Percentiles rank a stretch among this genome's conserved stretches.
Evolutionary conservation across 2,888 invertebrate species (phyloP).

Genomic region (Nymphalis urticae): DNA sequence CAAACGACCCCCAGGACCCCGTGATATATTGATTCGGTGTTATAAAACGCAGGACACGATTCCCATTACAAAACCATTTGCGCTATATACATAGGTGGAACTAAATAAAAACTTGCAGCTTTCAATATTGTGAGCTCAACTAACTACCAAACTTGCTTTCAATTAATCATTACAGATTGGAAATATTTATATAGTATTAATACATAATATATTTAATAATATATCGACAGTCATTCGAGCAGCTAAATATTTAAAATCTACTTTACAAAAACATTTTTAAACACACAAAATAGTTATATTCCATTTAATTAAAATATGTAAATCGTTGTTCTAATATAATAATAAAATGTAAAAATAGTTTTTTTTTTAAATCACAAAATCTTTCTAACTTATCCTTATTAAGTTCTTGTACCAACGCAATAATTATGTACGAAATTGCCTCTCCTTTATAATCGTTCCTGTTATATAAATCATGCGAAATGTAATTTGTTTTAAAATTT

Average conservation of each 20-base stretch:
- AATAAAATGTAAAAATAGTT: no score
- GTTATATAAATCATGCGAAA: slow-evolving; percentile 25
- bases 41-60: slow-evolving; percentile 66
- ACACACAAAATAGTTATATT: no score
- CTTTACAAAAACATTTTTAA: no score
- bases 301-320: no score
- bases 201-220: no score
- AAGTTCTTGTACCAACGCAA: background rate
- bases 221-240: no score
- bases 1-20: slow-evolving; percentile 73
- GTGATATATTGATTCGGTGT: slow-evolving; percentile 73
- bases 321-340: no score
- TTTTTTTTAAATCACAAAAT: no score
- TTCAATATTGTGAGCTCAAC: background rate
- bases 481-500: slow-evolving; percentile 27
- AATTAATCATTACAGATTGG: no score
- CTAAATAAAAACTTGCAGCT: slow-evolving; percentile 33
- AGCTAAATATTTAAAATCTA: no score
- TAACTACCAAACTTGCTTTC: no score
- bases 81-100: slow-evolving; percentile 69
- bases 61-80: slow-evolving; percentile 75
- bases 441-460: slow-evolving; percentile 1
- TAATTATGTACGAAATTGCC: slow-evolving; percentile 4
- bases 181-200: no score
- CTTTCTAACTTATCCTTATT: slow-evolving; percentile 2